A percentile compares a stretch with the other conserved stretches of the same genome.
phyloP scores from a whole-genome alignment of 2,113 vertebrate species.

The Castor canadensis region DNA sequence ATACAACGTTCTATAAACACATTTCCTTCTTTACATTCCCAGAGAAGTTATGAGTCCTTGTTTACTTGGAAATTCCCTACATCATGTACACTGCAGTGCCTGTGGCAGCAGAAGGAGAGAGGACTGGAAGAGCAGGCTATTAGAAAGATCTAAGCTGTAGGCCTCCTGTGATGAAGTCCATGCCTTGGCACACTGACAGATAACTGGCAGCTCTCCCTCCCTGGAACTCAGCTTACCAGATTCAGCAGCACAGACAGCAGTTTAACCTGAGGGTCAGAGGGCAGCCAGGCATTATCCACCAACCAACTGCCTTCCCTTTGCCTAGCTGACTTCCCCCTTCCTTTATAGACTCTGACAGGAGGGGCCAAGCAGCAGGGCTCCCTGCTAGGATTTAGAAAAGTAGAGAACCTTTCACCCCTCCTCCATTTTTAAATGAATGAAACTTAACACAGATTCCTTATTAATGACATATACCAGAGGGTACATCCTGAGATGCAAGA shows the following conservation, averaged over 20 bases:
- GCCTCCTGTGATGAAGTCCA: neutral
- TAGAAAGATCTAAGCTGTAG: neutral
- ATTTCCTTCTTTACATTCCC: neutral
- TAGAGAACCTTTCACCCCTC: constrained; percentile 48
- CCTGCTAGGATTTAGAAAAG: constrained; percentile 69
- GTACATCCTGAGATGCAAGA: neutral
- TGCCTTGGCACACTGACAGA: constrained; percentile 65
- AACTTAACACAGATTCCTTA: constrained; percentile 46
- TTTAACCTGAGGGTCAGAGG: constrained; percentile 91
- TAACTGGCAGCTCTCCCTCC: constrained; percentile 86
- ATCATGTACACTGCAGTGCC: neutral
- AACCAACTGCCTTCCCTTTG: constrained; percentile 81
- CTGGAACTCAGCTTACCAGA: constrained; percentile 85
- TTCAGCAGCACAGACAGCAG: constrained; percentile 88
- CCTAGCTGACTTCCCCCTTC: constrained; percentile 70
- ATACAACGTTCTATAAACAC: neutral
- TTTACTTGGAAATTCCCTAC: neutral
- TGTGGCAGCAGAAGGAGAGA: neutral
- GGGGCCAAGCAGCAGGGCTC: neutral
- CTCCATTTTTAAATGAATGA: constrained; percentile 4
- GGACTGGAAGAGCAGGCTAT: constrained; percentile 26
- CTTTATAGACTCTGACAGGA: constrained; percentile 68
- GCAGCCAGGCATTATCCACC: constrained; percentile 91
- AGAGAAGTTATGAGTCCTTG: neutral
- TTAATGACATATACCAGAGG: constrained; percentile 59